Evolutionary conservation across 2,888 invertebrate species (phyloP), one percentile per base, ranked within the genome.

Genomic region (Unio delphinus): DNA sequence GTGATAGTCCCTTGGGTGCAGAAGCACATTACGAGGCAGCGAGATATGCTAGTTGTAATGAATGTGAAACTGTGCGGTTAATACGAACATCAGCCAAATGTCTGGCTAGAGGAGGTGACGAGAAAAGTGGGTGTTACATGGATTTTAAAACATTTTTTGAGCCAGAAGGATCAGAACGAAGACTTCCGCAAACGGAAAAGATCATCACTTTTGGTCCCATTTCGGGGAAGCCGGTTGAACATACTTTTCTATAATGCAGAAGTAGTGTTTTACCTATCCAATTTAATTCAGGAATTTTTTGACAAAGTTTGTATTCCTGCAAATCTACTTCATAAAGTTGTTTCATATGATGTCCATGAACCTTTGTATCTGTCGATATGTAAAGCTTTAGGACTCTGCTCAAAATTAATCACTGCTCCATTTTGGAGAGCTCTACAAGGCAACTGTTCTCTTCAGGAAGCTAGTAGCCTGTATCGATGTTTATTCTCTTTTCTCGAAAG

Each of bases 61-160:
- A 67, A 56, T 67, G 67, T 55, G 64, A 63, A 28, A 30, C 58
- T 54, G 61, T 67, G n/a, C 63, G 66, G 28, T 45, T 70, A 26
- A 30, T 67, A 23, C 20, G 67, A n/a, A 70, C 70, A 54, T 67
- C 67, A 15, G 28, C 67, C 64, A 70, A 70, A 60, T 70, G 70
- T 58, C 26, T 70, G 18, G 70, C 70, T 15, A 63, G 67, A n/a
- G 70, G 64, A 55, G 70, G 59, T 6, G 70, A 67, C 61, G 67
- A 70, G 18, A 70, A 67, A 64, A 70, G 70, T 64, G 67, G 70
- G 3, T 70, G 70, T 23, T 23, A 23, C 23, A 23, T 23, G 23
- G 23, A 23, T 23, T 23, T 23, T 23, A 23, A 23, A 23, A 23
- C 23, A 23, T 23, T 23, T 23, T 23, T 23, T 23, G 23, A 23